Base-by-base conservation (phyloP, 2,888 invertebrate species). In the Mamestra brassicae region DNA sequence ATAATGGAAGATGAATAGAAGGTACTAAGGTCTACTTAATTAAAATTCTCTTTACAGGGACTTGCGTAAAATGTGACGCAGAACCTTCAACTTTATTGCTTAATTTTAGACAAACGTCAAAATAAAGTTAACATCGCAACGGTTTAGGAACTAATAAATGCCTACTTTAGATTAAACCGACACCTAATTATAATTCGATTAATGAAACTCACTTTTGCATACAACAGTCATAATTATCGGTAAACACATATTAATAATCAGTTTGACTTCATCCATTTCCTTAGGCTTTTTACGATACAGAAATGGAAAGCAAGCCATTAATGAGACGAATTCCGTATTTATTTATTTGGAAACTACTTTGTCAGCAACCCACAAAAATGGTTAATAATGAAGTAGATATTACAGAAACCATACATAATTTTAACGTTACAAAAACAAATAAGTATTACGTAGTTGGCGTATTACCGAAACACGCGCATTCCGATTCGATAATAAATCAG, bases 401-500 rank as follows among this genome's bases (percentile, higher is more conserved):
- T 55, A 78, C 60, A 54, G 55, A 64, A 68, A 65, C 1, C 47
- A 58, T 26, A 38, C 45, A 68, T 67, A 45, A 55, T 55, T 52
- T 42, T 6, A 57, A 64, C 55, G 45, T 62, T 55, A 65, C n/a
- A 68, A 74, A 66, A 81, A 55, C 67, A 80, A 76, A 81, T 34
- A 67, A 57, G 8, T 64, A 45, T 80, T 81, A 68, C 77, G 71
- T 38, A 36, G 34, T n/a, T 47, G 13, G 8, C 26, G 10, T 17
- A 52, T 67, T 64, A 54, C 64, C 58, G 68, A 77, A 72, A 72
- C 77, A 34, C 50, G 47, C 64, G 17, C 67, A 81, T 81, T 69
- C 73, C 55, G 8, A 66, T 65, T 76, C 42, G 34, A 50, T 34
- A 62, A 58, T 71, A 63, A 73, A 73, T 80, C 82, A 81, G 61